Percentiles rank a stretch among this genome's conserved stretches.
Evolutionary conservation across 2,888 invertebrate genomes (phyloP).

Genomic region (Tachina grossa): DNA sequence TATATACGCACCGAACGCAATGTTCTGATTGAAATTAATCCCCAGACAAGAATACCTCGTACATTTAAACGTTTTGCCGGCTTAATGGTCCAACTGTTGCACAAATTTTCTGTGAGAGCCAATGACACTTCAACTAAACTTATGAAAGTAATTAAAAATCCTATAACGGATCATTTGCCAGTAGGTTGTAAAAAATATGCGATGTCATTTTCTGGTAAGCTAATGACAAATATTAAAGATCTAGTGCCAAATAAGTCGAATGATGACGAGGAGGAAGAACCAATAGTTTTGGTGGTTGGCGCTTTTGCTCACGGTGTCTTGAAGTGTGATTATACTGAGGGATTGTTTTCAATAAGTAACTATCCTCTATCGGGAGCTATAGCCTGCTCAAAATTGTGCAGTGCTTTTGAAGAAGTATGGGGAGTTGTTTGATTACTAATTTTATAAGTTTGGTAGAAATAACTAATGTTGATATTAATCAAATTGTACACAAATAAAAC

Average conservation of each 20-base stretch:
- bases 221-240: slow-evolving; percentile 87
- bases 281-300: slow-evolving; percentile 95
- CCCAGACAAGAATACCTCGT: slow-evolving; percentile 97
- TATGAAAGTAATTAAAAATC: slow-evolving; percentile 98
- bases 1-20: slow-evolving; percentile 96
- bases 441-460: slow-evolving; percentile 1
- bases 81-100: slow-evolving; percentile 97
- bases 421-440: slow-evolving; percentile 84
- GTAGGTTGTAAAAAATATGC: slow-evolving; percentile 95
- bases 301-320: slow-evolving; percentile 99
- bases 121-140: slow-evolving; percentile 94
- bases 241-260: slow-evolving; percentile 86
- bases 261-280: slow-evolving; percentile 88
- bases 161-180: slow-evolving; percentile 96
- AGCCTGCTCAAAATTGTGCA: slow-evolving; percentile 97
- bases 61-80: slow-evolving; percentile 99
- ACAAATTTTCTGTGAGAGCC: slow-evolving; percentile 96
- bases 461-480: slow-evolving; percentile 70
- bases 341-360: slow-evolving; percentile 95
- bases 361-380: slow-evolving; percentile 98
- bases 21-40: slow-evolving; percentile 97
- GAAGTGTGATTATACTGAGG: slow-evolving; percentile 94
- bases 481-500: not conserved
- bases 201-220: slow-evolving; percentile 94
- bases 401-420: slow-evolving; percentile 98